These are phyloP conservation scores for Mormyrus proboscirostris DNA, from an alignment of 2,797 vertebrate genomes.

Conservation along the genomic window DNA sequence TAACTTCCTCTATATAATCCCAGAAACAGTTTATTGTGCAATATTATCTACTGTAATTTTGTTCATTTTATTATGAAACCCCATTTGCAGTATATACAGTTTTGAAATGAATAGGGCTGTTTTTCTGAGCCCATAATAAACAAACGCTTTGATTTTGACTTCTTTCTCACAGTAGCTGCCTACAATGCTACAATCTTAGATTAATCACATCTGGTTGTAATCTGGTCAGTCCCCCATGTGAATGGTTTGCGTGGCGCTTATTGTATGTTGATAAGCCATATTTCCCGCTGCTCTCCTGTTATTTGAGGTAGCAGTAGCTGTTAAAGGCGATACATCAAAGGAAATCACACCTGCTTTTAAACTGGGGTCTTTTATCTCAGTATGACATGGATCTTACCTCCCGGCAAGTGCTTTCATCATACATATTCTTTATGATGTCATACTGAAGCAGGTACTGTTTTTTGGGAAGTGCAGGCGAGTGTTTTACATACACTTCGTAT, in stretches of 20 bases:
- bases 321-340: constrained; percentile 31
- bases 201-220: not conserved
- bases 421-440: constrained; percentile 46
- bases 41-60: not conserved
- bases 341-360: constrained; percentile 51
- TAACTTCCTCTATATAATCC: not conserved
- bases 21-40: not conserved
- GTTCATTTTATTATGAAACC: not conserved
- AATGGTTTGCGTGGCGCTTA: too few species aligned
- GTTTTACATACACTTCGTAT: not conserved
- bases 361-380: constrained; percentile 62
- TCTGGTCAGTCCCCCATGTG: not conserved
- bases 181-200: not conserved
- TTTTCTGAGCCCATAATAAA: not conserved
- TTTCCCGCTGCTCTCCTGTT: not conserved
- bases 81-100: not conserved
- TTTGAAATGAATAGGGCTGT: not conserved
- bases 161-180: not conserved
- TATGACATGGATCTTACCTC: constrained; percentile 38
- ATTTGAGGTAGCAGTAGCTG: not conserved
- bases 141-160: not conserved
- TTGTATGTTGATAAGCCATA: not conserved
- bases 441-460: constrained; percentile 9
- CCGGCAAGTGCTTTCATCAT: constrained; percentile 51
- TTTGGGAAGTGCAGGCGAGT: not conserved